Base-by-base conservation (phyloP, 2,797 vertebrate species). In the Macropus fuliginosus region DNA sequence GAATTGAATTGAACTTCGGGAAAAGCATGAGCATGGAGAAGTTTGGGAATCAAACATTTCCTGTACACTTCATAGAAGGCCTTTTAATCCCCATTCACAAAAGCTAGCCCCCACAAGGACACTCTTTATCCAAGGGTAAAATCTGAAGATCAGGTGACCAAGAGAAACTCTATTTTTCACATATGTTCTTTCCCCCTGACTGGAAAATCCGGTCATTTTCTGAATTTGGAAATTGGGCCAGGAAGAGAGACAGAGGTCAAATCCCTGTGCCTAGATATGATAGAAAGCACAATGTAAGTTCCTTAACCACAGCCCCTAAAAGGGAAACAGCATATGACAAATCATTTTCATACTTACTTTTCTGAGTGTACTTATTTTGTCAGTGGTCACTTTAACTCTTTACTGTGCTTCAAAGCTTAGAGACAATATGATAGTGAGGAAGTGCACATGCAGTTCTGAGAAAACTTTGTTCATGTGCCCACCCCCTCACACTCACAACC, bases 261-360 rank as follows among this genome's bases (percentile, higher is more conserved):
- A 59, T 59, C 28, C 57, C 57, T 66, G 34, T 66, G 62, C 31
- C 62, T 66, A 66, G 3, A 66, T 66, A n/a, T 16, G 4, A n/a
- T 2, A 4, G 62, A 34, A 14, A n/a, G 14, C 16, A 59, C 29
- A 59, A 59, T 13, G 10, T 12, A 59, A 31, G 3, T 31, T 59
- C 57, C 31, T 31, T 31, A 34, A 66, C 31, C 62, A 66, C 34
- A 66, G 62, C 4, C 31, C 31, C 62, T 16, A 62, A 13, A 34
- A 62, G 29, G 12, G 12, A 34, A 66, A 16, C 11, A 4, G 3
- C 0, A 59, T 59, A 2, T 11, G 62, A 31, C 0, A 34, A n/a
- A 66, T n/a, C 34, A 66, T 66, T 54, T 59, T 95, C 28, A 57
- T 55, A 95, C 94, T 97, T 97, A 97, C 96, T 92, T 52, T 96